phyloP scores from a whole-genome alignment of 1,140 invertebrate genomes.

The Lamellibrachia luymesi region DNA sequence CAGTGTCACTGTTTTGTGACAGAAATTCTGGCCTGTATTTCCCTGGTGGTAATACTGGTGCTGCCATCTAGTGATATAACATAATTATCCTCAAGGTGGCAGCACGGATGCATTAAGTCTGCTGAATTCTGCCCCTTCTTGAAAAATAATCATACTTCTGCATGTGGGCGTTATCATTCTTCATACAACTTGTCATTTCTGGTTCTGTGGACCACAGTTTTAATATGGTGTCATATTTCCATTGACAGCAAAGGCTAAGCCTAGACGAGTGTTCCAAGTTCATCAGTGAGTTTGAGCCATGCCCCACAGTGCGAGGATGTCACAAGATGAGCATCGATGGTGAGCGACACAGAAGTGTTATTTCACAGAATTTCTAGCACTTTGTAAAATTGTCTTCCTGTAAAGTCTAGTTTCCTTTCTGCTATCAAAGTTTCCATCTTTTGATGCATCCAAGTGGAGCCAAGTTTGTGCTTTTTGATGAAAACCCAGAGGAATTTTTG shows the following conservation, averaged over 20 bases:
- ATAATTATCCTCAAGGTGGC: background rate
- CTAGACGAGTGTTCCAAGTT: conserved; percentile 11
- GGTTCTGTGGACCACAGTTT: background rate
- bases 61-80: background rate
- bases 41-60: background rate
- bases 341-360: background rate
- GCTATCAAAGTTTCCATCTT: background rate
- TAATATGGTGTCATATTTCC: background rate
- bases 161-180: background rate
- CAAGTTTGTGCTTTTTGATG: background rate
- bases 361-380: background rate
- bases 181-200: background rate
- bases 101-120: background rate
- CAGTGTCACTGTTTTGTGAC: background rate
- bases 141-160: no score
- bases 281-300: conserved; percentile 2
- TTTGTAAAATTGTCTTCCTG: background rate
- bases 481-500: background rate
- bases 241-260: background rate
- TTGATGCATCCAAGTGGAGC: background rate
- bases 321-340: conserved; percentile 12
- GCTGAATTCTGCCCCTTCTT: background rate
- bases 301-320: background rate
- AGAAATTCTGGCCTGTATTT: background rate
- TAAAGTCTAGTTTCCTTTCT: background rate